Base-by-base conservation (phyloP, 2,797 vertebrate genomes). In the Sebastes nivosus region DNA sequence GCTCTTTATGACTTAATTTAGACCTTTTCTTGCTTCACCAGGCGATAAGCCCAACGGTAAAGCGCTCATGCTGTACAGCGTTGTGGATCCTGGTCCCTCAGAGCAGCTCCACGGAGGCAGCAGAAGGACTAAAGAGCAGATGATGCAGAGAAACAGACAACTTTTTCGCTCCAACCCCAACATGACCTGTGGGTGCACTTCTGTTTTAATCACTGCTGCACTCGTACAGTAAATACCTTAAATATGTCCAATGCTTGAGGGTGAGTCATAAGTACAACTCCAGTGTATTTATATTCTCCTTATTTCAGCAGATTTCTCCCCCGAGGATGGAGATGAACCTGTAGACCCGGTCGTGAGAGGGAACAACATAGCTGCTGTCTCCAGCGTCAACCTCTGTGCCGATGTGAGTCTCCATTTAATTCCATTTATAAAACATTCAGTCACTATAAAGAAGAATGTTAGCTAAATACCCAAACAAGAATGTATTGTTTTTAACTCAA, bases 81-180 rank as follows among this genome's bases (percentile, higher is more conserved):
- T 86, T 38, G 86, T 95, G 52, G 95, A 95, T 69, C 94, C 94
- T 12, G 94, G 93, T 76, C 92, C 94, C 32, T 95, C 94, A 74
- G 92, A 95, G 63, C 92, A 93, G 0, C 95, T 95, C 79, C 95
- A 89, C 1, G 93, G 96, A 87, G 92, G 93, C 88, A 95, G 94
- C 94, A 96, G 88, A 75, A 83, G 93, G 68, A 93, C 94, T 1
- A 96, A 93, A 20, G 96, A 97, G 2, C 96, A 97, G 42, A 93
- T 94, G 46, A 84, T 97, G 83, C 94, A 96, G 94, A 97, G 96
- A 87, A 97, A 97, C 89, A 89, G 96, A 76, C 96, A 96, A 0
- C 96, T 98, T 22, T 97, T 97, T 87, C 96, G 96, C 64, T 99
- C 98, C 83, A 97, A 96, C 92, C 98, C 98, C 82, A 97, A 98